These are phyloP conservation scores for Yponomeuta sedellus DNA, from an alignment of 2,888 invertebrate genomes.

Conservation along the genomic window DNA sequence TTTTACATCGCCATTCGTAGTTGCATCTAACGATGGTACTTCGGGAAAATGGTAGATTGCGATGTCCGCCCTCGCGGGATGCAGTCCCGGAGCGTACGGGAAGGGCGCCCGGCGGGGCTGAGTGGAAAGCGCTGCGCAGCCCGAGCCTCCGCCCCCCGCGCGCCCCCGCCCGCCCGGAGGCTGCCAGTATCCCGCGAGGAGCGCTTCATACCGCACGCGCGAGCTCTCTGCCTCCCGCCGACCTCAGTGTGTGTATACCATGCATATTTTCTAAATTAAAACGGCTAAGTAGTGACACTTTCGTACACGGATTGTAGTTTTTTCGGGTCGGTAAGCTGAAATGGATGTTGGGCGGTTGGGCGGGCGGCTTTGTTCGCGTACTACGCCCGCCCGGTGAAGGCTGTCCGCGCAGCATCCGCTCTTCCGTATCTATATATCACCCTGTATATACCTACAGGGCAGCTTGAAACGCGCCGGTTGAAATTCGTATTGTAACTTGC, in stretches of 20 bases:
- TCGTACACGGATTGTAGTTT: constrained; percentile 9
- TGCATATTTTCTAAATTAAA: neutral
- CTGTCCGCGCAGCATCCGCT: constrained; percentile 70
- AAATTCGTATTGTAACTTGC: constrained; percentile 1
- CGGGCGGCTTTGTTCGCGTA: constrained; percentile 61
- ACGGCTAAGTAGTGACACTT: constrained; percentile 8
- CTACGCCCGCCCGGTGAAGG: constrained; percentile 61
- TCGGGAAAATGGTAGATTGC: neutral
- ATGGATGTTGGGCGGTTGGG: constrained; percentile 37
- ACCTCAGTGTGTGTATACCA: constrained; percentile 17
- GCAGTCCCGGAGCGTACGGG: constrained; percentile 10
- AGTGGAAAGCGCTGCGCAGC: constrained; percentile 46
- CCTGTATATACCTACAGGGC: neutral
- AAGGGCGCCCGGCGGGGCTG: constrained; percentile 10
- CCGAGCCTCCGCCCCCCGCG: constrained; percentile 44
- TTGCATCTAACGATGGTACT: constrained; percentile 33
- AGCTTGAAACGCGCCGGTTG: neutral
- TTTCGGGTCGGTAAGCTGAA: neutral
- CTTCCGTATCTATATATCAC: constrained; percentile 3
- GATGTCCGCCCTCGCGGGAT: constrained; percentile 1
- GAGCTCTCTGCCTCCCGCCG: constrained; percentile 31
- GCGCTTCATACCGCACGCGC: constrained; percentile 55
- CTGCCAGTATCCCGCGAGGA: constrained; percentile 69
- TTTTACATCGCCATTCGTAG: neutral
- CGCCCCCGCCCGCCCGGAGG: constrained; percentile 48